These are phyloP conservation scores for Halichoeres trimaculatus DNA, from an alignment of 2,113 vertebrate genomes.

Conservation along the genomic window DNA sequence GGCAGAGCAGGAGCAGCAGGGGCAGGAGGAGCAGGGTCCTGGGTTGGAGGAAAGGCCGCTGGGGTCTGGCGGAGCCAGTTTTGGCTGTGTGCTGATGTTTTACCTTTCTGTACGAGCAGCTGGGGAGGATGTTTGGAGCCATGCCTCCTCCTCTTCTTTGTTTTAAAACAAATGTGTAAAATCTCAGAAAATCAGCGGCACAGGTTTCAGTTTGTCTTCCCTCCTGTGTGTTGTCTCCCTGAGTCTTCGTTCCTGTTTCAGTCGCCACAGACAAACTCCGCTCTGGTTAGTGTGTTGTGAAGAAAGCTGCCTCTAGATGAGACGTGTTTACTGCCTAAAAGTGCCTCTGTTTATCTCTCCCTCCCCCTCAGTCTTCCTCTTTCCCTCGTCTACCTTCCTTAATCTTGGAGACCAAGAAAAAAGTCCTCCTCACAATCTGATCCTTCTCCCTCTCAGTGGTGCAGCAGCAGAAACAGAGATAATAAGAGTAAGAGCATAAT, in stretches of 20 bases:
- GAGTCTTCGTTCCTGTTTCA: slow-evolving; percentile 2
- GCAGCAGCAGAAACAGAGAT: slow-evolving; percentile 54
- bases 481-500: slow-evolving; percentile 67
- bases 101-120: slow-evolving; percentile 18
- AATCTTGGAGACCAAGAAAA: slow-evolving; percentile 28
- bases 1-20: slow-evolving; percentile 70
- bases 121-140: slow-evolving; percentile 21
- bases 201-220: neutral
- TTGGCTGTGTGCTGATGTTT: neutral
- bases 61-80: slow-evolving; percentile 1
- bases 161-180: neutral
- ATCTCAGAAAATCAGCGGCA: slow-evolving; percentile 1
- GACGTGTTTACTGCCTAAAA: slow-evolving; percentile 70
- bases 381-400: slow-evolving; percentile 68
- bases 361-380: slow-evolving; percentile 51
- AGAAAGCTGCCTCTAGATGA: slow-evolving; percentile 32
- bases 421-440: slow-evolving; percentile 13
- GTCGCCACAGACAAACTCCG: slow-evolving; percentile 17
- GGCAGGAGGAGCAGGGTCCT: slow-evolving; percentile 59
- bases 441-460: slow-evolving; percentile 46
- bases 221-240: neutral
- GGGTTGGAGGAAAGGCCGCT: slow-evolving; percentile 27
- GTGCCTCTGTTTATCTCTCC: slow-evolving; percentile 71
- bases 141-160: slow-evolving; percentile 24
- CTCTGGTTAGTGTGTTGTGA: slow-evolving; percentile 60